Conservation (phyloP, 2,888 invertebrate genomes). For the Drosophila meridiana region DNA sequence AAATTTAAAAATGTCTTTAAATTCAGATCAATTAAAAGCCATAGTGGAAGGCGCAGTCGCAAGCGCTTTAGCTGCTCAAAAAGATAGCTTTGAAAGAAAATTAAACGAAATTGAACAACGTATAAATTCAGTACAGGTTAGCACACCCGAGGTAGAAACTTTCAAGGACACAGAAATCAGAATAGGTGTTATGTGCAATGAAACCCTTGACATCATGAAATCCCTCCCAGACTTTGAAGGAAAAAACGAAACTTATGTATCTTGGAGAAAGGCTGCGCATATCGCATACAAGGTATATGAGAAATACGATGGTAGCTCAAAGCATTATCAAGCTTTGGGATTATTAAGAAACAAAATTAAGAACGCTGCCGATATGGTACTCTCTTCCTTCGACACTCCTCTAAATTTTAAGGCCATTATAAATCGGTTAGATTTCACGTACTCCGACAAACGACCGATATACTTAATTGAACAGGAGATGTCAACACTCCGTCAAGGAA, state of each 20-base stretch:
- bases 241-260: constrained; percentile 8
- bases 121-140: neutral
- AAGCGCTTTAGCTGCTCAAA: too few species aligned
- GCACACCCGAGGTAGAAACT: neutral
- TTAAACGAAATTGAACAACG: neutral
- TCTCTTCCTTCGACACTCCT: constrained; percentile 4
- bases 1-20: too few species aligned
- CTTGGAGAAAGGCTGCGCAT: neutral
- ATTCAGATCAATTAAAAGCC: too few species aligned
- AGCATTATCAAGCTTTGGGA: constrained; percentile 10
- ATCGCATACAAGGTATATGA: constrained; percentile 6
- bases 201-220: constrained; percentile 1
- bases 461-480: neutral
- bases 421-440: constrained; percentile 11
- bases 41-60: too few species aligned
- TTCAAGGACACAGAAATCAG: neutral
- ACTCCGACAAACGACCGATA: neutral
- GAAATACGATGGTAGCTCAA: neutral
- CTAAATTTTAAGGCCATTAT: constrained; percentile 14
- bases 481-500: neutral
- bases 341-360: constrained; percentile 11
- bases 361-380: neutral
- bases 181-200: neutral
- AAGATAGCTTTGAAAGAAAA: neutral
- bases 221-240: constrained; percentile 1